These are phyloP conservation scores for Eudyptes chrysolophus DNA, from an alignment of 2,113 vertebrate genomes.

Conservation along the genomic window DNA sequence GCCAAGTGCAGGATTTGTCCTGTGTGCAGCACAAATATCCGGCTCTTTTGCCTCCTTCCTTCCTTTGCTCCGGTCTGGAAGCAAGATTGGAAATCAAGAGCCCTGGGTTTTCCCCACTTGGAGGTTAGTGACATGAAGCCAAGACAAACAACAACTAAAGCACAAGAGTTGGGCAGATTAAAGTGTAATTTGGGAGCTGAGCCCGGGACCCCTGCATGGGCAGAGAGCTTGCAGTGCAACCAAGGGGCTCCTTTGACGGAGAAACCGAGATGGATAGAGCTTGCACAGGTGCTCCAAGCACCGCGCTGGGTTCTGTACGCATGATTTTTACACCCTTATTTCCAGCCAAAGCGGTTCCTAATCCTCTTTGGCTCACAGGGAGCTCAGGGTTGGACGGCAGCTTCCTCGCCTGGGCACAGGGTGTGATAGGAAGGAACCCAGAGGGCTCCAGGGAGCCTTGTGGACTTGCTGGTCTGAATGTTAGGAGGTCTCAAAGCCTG, in stretches of 20 bases:
- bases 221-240: not conserved
- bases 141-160: not conserved
- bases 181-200: not conserved
- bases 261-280: not conserved
- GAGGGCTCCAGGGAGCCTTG: not conserved
- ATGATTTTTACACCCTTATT: not conserved
- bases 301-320: accelerated
- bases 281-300: not conserved
- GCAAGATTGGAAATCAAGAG: not conserved
- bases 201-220: not conserved
- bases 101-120: not conserved
- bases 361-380: not conserved
- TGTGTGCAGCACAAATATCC: not conserved
- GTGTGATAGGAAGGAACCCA: not conserved
- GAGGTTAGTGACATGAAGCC: not conserved
- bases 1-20: not conserved
- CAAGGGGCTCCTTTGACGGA: not conserved
- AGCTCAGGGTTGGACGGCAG: not conserved
- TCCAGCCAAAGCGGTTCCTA: not conserved
- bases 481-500: not conserved
- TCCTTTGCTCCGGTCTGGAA: not conserved
- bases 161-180: not conserved
- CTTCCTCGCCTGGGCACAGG: not conserved
- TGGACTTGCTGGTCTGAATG: not conserved
- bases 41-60: not conserved